phyloP scores from a whole-genome alignment of 2,797 vertebrate genomes.

The Poeciliopsis turneri region DNA sequence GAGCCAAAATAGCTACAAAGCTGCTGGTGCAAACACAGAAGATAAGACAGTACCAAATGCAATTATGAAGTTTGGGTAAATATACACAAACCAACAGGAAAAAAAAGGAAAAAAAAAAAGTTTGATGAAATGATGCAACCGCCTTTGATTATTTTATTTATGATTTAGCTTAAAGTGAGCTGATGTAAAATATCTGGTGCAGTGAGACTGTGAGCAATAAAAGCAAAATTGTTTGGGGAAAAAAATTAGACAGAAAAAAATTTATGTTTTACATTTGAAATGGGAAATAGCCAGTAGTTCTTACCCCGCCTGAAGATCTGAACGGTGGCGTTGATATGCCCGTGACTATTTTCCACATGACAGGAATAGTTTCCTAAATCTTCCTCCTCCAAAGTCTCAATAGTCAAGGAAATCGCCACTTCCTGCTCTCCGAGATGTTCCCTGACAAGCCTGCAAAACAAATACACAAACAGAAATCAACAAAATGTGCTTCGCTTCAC shows the following conservation, averaged over 20 bases:
- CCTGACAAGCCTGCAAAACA: slow-evolving; percentile 87
- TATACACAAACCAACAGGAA: slow-evolving; percentile 7
- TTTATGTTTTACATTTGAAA: neutral
- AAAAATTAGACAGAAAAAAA: neutral
- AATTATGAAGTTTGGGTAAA: slow-evolving; percentile 32
- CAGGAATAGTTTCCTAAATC: slow-evolving; percentile 98
- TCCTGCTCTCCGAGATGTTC: slow-evolving; percentile 97
- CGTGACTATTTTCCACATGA: slow-evolving; percentile 96
- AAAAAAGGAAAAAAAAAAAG: neutral
- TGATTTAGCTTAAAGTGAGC: slow-evolving; percentile 36
- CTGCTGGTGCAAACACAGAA: slow-evolving; percentile 34
- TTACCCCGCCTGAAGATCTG: slow-evolving; percentile 95
- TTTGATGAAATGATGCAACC: slow-evolving; percentile 38
- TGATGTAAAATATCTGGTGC: slow-evolving; percentile 17
- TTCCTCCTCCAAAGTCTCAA: slow-evolving; percentile 92
- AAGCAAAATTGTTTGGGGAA: neutral
- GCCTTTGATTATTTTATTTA: slow-evolving; percentile 37
- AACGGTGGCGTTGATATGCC: slow-evolving; percentile 91
- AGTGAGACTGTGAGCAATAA: slow-evolving; percentile 8
- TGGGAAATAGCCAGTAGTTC: slow-evolving; percentile 22
- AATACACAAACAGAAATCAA: slow-evolving; percentile 16
- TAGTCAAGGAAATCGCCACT: slow-evolving; percentile 95
- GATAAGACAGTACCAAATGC: slow-evolving; percentile 30
- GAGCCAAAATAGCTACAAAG: slow-evolving; percentile 51
- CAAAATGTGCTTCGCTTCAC: neutral